Conservation (phyloP, 2,113 vertebrate genomes). For the Rhineura floridana region DNA sequence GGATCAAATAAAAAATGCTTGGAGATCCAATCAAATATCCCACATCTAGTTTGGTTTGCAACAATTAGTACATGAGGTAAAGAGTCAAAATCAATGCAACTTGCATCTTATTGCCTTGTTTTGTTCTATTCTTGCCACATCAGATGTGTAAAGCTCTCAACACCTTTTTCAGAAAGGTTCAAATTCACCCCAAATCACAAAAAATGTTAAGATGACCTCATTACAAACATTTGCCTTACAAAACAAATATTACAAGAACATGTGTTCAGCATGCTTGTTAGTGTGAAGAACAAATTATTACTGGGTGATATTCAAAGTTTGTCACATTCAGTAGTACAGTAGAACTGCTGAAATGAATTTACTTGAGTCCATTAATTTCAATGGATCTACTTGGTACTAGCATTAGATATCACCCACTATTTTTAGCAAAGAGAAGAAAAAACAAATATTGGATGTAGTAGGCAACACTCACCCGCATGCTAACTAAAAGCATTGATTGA, state of each 20-base stretch:
- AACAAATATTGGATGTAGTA: slow-evolving; percentile 55
- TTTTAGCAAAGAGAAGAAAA: slow-evolving; percentile 36
- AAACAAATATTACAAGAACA: slow-evolving; percentile 2
- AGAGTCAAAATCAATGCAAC: slow-evolving; percentile 23
- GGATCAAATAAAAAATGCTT: neutral
- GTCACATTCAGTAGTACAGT: too few relatives aligned
- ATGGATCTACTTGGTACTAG: too few relatives aligned
- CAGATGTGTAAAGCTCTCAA: slow-evolving; percentile 21
- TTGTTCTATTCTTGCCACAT: neutral
- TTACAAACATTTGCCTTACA: slow-evolving; percentile 34
- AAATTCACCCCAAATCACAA: neutral
- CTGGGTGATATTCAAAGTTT: too few relatives aligned
- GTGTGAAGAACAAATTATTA: neutral
- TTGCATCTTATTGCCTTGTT: neutral
- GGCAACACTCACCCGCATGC: slow-evolving; percentile 81
- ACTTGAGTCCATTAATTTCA: too few relatives aligned
- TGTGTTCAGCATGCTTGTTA: neutral
- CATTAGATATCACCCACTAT: neutral
- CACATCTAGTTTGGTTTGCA: neutral
- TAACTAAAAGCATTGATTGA: slow-evolving; percentile 78
- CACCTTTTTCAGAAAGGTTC: slow-evolving; percentile 10
- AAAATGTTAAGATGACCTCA: neutral
- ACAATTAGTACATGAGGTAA: neutral
- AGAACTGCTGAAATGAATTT: too few relatives aligned
- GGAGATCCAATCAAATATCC: neutral